phyloP scores from a whole-genome alignment of 2,113 vertebrate genomes.

The Polypterus bichir region DNA sequence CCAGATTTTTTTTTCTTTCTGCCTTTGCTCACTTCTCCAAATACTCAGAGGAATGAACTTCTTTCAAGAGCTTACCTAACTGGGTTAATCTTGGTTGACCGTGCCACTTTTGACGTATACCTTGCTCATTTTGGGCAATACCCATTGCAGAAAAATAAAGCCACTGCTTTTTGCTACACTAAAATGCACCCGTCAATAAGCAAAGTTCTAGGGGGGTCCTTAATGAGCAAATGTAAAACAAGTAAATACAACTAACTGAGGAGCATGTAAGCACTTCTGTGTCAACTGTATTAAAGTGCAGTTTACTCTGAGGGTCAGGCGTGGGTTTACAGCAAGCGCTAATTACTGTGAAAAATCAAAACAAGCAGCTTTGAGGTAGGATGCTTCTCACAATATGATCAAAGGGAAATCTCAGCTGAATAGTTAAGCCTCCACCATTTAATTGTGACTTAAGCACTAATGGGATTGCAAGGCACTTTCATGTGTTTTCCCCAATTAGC shows the following conservation, averaged over 20 bases:
- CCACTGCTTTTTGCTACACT: background rate
- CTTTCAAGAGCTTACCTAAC: too few species aligned
- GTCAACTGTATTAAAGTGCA: conserved; percentile 52
- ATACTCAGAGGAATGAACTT: too few species aligned
- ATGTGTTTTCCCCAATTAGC: conserved; percentile 56
- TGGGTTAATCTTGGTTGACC: too few species aligned
- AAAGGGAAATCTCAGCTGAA: conserved; percentile 57
- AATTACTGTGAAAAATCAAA: conserved; percentile 62
- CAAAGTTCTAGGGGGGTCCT: conserved; percentile 35
- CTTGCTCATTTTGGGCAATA: too few species aligned
- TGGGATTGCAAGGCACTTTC: conserved; percentile 68
- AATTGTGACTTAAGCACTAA: conserved; percentile 68
- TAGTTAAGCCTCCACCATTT: conserved; percentile 52
- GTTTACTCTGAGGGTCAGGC: conserved; percentile 42
- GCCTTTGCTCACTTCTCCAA: too few species aligned
- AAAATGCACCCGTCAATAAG: conserved; percentile 39
- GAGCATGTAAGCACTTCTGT: conserved; percentile 30
- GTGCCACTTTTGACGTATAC: too few species aligned
- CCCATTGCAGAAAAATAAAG: background rate
- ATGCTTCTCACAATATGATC: conserved; percentile 60
- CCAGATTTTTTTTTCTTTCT: too few species aligned
- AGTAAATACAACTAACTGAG: conserved; percentile 48
- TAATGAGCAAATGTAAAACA: conserved; percentile 55
- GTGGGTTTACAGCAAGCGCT: conserved; percentile 59
- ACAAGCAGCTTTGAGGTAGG: conserved; percentile 50